These are phyloP conservation scores for Etheostoma nigrum DNA, from an alignment of 2,797 vertebrate species.

Conservation along the genomic window DNA sequence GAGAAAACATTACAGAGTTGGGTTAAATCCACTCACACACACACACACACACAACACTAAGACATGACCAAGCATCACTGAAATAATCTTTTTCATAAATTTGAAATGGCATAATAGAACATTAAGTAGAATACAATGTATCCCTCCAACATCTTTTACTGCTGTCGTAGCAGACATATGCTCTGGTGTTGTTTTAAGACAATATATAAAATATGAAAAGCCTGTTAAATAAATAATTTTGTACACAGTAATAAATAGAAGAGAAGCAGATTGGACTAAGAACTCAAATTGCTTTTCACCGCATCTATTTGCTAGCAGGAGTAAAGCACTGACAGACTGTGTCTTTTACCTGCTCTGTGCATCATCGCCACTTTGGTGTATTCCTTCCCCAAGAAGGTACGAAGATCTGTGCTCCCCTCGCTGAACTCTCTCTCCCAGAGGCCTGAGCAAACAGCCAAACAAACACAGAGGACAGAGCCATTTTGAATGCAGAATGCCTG, in stretches of 20 bases:
- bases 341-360: conserved; percentile 78
- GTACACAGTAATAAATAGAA: conserved; percentile 58
- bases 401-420: conserved; percentile 57
- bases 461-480: conserved; percentile 18
- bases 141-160: conserved; percentile 27
- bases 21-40: background rate
- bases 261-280: conserved; percentile 55
- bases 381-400: conserved; percentile 78
- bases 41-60: no score
- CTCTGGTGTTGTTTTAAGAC: conserved; percentile 56
- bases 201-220: conserved; percentile 68
- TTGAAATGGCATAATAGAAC: conserved; percentile 19
- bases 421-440: conserved; percentile 79
- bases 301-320: conserved; percentile 52
- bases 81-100: conserved; percentile 24
- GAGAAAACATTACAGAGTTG: conserved; percentile 1
- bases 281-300: conserved; percentile 39
- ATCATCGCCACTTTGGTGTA: conserved; percentile 83
- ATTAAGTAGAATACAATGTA: conserved; percentile 28
- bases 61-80: conserved; percentile 1
- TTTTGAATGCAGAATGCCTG: conserved; percentile 16
- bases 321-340: conserved; percentile 11
- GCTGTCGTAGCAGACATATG: conserved; percentile 33
- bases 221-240: conserved; percentile 70
- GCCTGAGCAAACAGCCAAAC: conserved; percentile 62